A percentile compares a stretch with the other conserved stretches of the same genome.
These are phyloP conservation scores for Platypus cylindrus DNA, from an alignment of 2,888 invertebrate genomes.

Conservation along the genomic window DNA sequence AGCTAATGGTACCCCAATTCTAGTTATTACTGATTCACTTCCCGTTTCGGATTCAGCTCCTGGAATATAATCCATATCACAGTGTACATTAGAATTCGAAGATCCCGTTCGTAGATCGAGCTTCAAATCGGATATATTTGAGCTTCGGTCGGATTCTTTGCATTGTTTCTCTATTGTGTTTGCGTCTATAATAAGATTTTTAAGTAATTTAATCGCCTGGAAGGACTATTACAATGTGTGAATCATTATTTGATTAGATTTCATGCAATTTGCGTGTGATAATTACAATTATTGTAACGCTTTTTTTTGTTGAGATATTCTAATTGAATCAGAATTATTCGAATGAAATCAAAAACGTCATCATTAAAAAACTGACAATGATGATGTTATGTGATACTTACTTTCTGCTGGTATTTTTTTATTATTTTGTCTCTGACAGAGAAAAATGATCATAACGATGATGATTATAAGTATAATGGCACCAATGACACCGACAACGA, in stretches of 20 bases:
- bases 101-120: conserved; percentile 75
- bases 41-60: conserved; percentile 42
- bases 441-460: conserved; percentile 69
- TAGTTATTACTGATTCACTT: conserved; percentile 41
- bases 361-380: no score
- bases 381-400: conserved; percentile 24
- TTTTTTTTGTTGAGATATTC: no score
- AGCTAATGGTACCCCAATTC: conserved; percentile 60
- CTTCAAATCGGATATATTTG: conserved; percentile 86
- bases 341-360: no score
- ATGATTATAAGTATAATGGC: conserved; percentile 79
- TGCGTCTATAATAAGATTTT: conserved; percentile 35
- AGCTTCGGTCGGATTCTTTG: conserved; percentile 77
- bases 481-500: conserved; percentile 73
- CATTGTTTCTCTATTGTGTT: conserved; percentile 46
- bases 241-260: no score
- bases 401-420: conserved; percentile 41
- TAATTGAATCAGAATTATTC: no score
- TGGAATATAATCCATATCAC: conserved; percentile 44
- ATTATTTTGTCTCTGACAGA: conserved; percentile 57
- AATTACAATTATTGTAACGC: no score
- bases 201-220: no score
- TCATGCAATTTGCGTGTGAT: no score
- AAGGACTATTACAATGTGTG: no score
- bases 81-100: conserved; percentile 54